Conservation (phyloP, 2,113 vertebrate species). For the Okapia johnstoni region DNA sequence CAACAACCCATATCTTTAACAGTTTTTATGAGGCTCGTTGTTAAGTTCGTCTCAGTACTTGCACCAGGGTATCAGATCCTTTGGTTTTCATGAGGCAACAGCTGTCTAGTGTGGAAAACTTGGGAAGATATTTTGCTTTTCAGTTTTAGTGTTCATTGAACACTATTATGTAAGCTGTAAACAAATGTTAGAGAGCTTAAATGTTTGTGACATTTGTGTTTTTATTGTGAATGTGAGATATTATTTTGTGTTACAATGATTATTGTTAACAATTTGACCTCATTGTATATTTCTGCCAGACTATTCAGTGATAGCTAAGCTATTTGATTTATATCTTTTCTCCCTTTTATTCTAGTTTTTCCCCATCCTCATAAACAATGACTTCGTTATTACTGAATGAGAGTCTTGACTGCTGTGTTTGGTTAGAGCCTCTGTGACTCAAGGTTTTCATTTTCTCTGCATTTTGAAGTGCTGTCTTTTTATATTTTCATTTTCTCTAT, state of each 20-base stretch:
- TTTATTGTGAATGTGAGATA: constrained; percentile 56
- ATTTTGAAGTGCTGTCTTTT: constrained; percentile 57
- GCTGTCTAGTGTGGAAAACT: neutral
- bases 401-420: constrained; percentile 36
- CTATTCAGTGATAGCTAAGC: constrained; percentile 24
- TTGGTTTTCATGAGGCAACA: constrained; percentile 46
- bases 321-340: constrained; percentile 60
- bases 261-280: constrained; percentile 6
- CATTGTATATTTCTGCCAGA: constrained; percentile 59
- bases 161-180: constrained; percentile 54
- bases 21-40: constrained; percentile 9
- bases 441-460: constrained; percentile 47
- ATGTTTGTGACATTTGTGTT: constrained; percentile 44
- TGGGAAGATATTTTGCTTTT: constrained; percentile 58
- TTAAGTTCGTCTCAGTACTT: constrained; percentile 21
- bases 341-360: neutral
- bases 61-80: neutral
- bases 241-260: constrained; percentile 49
- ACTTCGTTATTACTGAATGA: constrained; percentile 64
- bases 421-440: constrained; percentile 42
- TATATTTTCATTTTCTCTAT: constrained; percentile 54
- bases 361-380: constrained; percentile 10
- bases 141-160: constrained; percentile 58
- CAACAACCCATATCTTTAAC: neutral
- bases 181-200: constrained; percentile 52